These are phyloP conservation scores for Serilophus lunatus DNA, from an alignment of 2,113 vertebrate genomes.

Conservation along the genomic window DNA sequence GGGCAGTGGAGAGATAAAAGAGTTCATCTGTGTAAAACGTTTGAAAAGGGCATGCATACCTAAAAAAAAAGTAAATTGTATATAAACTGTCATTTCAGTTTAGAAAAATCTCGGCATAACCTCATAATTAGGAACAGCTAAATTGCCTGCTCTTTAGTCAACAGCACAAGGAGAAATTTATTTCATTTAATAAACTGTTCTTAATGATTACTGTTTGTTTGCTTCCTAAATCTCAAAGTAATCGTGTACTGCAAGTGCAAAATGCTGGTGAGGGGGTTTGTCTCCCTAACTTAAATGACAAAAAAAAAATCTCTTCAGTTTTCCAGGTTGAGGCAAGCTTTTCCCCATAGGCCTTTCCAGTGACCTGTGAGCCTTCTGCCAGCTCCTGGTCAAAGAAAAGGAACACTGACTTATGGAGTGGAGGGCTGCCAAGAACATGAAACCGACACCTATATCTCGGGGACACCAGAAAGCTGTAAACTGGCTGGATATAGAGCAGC, in stretches of 20 bases:
- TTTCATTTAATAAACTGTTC: slow-evolving; percentile 45
- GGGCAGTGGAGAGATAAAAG: neutral
- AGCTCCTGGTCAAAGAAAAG: neutral
- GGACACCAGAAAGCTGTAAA: slow-evolving; percentile 42
- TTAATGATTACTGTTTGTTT: slow-evolving; percentile 34
- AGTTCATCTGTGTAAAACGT: neutral
- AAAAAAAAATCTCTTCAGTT: neutral
- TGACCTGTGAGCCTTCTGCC: neutral
- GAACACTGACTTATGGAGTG: neutral
- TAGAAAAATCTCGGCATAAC: neutral
- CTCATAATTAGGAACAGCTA: neutral
- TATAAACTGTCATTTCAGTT: neutral
- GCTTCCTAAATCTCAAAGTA: slow-evolving; percentile 20
- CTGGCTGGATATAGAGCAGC: slow-evolving; percentile 22
- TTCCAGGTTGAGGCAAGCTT: neutral
- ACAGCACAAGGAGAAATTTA: neutral
- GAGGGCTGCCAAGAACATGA: slow-evolving; percentile 38
- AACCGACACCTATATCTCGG: neutral
- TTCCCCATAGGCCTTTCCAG: neutral
- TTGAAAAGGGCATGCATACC: neutral
- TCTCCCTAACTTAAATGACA: neutral
- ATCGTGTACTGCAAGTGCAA: neutral
- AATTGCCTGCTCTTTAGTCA: neutral
- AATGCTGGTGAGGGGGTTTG: neutral
- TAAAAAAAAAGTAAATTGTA: neutral